Evolutionary conservation across 1,140 invertebrate genomes (phyloP).

Genomic region (Cotesia chilonis): DNA sequence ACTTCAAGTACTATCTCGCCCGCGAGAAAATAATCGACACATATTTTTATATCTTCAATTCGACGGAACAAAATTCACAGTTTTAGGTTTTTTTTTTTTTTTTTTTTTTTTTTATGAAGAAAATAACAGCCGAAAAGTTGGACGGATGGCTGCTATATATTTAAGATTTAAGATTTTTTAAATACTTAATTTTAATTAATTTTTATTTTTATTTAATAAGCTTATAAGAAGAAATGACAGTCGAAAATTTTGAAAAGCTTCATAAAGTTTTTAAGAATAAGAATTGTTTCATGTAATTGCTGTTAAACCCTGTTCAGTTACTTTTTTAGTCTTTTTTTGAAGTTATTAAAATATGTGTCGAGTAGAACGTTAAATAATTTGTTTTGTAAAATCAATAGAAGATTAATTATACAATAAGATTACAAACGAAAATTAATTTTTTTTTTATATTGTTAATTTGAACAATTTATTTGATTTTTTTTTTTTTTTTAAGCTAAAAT

Average conservation of each 20-base stretch:
- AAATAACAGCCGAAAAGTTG: constrained; percentile 50
- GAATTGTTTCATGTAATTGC: constrained; percentile 27
- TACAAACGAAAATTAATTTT: not conserved
- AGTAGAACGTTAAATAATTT: no score
- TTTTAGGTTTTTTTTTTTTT: not conserved
- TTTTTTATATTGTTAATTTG: no score
- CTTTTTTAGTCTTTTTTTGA: constrained; percentile 19
- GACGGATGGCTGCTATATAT: constrained; percentile 53
- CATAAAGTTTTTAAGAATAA: constrained; percentile 35
- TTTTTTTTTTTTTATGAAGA: constrained; percentile 1
- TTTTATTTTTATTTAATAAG: no score
- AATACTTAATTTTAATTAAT: not conserved
- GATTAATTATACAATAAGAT: not conserved
- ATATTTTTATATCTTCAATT: not conserved
- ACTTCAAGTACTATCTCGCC: constrained; percentile 47
- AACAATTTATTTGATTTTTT: no score
- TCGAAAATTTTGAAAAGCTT: no score
- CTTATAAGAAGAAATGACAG: no score
- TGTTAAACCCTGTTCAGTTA: constrained; percentile 46
- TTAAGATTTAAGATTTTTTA: constrained; percentile 24
- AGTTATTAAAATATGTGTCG: constrained; percentile 5
- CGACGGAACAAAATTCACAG: not conserved
- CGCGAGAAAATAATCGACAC: constrained; percentile 46
- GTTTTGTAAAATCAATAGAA: constrained; percentile 2
- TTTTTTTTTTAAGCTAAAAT: no score